phyloP scores from a whole-genome alignment of 2,888 invertebrate species.

The Sinelater perroti region DNA sequence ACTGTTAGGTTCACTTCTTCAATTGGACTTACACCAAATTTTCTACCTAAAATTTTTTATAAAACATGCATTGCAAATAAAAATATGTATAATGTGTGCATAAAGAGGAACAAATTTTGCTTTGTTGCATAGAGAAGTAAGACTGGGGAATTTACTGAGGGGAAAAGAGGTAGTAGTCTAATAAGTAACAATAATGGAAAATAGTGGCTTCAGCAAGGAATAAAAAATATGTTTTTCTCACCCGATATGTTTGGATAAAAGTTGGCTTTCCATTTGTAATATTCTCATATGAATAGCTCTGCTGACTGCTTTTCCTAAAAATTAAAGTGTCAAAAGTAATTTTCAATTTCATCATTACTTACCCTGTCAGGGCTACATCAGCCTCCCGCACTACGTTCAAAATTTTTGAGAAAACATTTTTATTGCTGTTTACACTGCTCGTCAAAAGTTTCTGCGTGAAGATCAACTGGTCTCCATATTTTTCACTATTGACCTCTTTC shows the following conservation, averaged over 20 bases:
- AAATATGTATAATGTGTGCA: too few relatives aligned
- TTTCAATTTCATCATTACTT: conserved; percentile 32
- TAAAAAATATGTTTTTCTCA: conserved; percentile 35
- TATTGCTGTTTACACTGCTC: conserved; percentile 54
- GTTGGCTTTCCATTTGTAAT: conserved; percentile 45
- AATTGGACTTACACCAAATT: conserved; percentile 59
- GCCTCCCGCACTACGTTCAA: conserved; percentile 54
- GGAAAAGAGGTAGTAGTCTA: too few relatives aligned
- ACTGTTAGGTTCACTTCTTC: conserved; percentile 53
- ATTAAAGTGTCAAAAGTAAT: background rate
- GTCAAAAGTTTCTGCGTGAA: conserved; percentile 52
- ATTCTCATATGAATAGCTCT: conserved; percentile 54
- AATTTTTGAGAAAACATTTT: conserved; percentile 43
- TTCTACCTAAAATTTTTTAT: conserved; percentile 40
- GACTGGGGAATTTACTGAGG: too few relatives aligned
- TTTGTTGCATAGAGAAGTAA: too few relatives aligned
- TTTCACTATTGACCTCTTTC: conserved; percentile 47
- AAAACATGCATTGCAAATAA: too few relatives aligned
- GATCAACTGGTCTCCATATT: conserved; percentile 41
- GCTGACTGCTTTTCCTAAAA: conserved; percentile 55
- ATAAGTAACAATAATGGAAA: background rate
- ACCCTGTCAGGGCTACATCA: conserved; percentile 59
- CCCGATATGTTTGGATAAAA: conserved; percentile 50
- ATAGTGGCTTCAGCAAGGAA: background rate
- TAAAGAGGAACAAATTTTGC: too few relatives aligned